These are phyloP conservation scores for Salminus brasiliensis DNA, from an alignment of 2,113 vertebrate species.

Conservation along the genomic window DNA sequence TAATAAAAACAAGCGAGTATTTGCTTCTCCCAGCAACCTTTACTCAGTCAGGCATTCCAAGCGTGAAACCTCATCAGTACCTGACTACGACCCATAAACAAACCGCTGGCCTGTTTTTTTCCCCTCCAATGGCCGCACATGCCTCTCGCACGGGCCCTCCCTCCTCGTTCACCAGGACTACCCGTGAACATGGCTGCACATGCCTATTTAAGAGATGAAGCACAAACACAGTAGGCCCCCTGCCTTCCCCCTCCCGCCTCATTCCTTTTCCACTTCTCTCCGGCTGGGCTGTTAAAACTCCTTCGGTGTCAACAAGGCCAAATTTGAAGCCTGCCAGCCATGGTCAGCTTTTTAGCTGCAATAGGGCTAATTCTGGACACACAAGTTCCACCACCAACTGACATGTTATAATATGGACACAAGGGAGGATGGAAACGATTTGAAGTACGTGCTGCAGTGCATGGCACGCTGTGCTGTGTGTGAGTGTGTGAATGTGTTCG, in stretches of 20 bases:
- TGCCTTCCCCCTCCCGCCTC: background rate
- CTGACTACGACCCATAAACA: conserved; percentile 28
- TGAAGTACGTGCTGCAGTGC: conserved; percentile 36
- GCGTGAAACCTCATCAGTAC: conserved; percentile 23
- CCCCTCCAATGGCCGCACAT: conserved; percentile 9
- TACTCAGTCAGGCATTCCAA: conserved; percentile 23
- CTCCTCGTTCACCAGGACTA: background rate
- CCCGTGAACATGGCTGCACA: background rate
- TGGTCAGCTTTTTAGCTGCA: background rate
- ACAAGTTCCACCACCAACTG: background rate
- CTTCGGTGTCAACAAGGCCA: background rate
- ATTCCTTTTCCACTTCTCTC: background rate
- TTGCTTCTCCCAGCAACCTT: conserved; percentile 32
- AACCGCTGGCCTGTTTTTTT: conserved; percentile 20
- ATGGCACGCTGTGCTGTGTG: conserved; percentile 10
- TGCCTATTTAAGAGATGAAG: background rate
- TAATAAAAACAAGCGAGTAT: background rate
- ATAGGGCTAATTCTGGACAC: background rate
- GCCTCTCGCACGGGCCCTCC: background rate
- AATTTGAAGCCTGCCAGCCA: background rate
- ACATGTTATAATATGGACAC: conserved; percentile 24
- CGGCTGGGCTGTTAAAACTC: background rate
- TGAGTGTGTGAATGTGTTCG: too few species aligned
- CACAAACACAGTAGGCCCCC: conserved; percentile 1
- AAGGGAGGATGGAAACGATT: conserved; percentile 30